Base-by-base conservation (phyloP, 2,888 invertebrate genomes). In the Cynaeus angustus region DNA sequence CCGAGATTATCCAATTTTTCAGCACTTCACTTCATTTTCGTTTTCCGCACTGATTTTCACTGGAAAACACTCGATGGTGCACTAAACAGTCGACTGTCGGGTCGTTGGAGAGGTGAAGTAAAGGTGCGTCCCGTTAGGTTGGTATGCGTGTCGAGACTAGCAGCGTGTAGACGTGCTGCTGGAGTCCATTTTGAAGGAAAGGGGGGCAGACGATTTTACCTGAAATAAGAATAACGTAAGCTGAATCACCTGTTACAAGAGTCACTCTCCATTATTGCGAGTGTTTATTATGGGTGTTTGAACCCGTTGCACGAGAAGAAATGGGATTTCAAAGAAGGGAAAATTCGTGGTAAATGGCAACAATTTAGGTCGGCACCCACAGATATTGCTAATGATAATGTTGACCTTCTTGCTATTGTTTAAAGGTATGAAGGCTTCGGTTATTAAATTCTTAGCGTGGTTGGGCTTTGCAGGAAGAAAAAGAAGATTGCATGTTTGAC, bases 121-220 rank as follows among this genome's bases (percentile, higher is more conserved):
- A 75, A 83, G 82, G 82, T 79, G 81, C 82, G 82, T 83, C 81
- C 83, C 83, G 83, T 83, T 83, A 83, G 77, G 76, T 81, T 78
- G 83, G 82, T 82, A 83, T 81, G 82, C 77, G 76, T 66, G 68
- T 75, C 73, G 77, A 76, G 69, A 69, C 73, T 65, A 76, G 75
- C 71, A 68, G 67, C 41, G 46, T 26, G 52, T 16, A 59, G 67
- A 67, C 67, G 61, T 46, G 62, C 68, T 70, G 71, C 64, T 68
- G 59, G 58, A 71, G 65, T 71, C 74, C 58, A 67, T 62, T 43
- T 59, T 28, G 38, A 33, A 16, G 59, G 8, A 30, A 52, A 52
- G 41, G 45, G 52, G 68, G 62, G 46, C 46, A 58, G 48, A 61
- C 38, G 33, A 67, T 30, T 59, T 59, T 58, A 67, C 66, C 55